These are phyloP conservation scores for Montipora capitata DNA, from an alignment of 92 coral and sea anemone species.

Conservation along the genomic window DNA sequence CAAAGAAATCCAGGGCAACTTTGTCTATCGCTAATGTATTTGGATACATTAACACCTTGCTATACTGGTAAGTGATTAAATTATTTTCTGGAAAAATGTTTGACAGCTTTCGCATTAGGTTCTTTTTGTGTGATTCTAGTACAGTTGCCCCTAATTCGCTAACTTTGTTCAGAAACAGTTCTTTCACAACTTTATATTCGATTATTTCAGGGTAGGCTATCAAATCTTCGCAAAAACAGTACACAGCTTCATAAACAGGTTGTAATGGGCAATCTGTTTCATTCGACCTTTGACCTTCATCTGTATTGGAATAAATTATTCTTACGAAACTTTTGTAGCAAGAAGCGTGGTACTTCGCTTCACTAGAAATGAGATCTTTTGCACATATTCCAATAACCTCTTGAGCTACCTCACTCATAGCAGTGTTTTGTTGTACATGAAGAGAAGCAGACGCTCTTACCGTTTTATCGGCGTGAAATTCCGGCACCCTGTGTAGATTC, in stretches of 20 bases:
- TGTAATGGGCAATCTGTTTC: slow-evolving; percentile 29
- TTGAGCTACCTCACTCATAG: slow-evolving; percentile 68
- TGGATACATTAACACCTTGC: not conserved
- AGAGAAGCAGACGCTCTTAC: slow-evolving; percentile 62
- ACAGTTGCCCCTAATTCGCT: slow-evolving; percentile 53
- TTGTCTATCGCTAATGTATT: too few species aligned
- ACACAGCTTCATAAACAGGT: slow-evolving; percentile 49
- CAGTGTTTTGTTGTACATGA: slow-evolving; percentile 52
- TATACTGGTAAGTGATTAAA: slow-evolving; percentile 60
- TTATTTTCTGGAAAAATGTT: slow-evolving; percentile 65
- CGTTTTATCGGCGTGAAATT: slow-evolving; percentile 77
- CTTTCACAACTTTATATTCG: slow-evolving; percentile 58
- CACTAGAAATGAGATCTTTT: slow-evolving; percentile 14
- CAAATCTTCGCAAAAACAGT: slow-evolving; percentile 37
- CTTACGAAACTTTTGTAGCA: slow-evolving; percentile 75
- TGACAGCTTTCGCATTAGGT: slow-evolving; percentile 55
- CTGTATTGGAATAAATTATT: slow-evolving; percentile 30
- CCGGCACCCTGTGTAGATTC: slow-evolving; percentile 60
- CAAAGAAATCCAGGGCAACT: not conserved
- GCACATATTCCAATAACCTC: slow-evolving; percentile 56
- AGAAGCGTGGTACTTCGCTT: slow-evolving; percentile 71
- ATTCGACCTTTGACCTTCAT: slow-evolving; percentile 22
- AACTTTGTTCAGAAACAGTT: slow-evolving; percentile 69
- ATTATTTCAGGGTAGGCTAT: slow-evolving; percentile 35
- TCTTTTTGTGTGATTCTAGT: slow-evolving; percentile 69